phyloP scores from a whole-genome alignment of 2,113 vertebrate genomes.

The Boulengeromyrus knoepffleri region DNA sequence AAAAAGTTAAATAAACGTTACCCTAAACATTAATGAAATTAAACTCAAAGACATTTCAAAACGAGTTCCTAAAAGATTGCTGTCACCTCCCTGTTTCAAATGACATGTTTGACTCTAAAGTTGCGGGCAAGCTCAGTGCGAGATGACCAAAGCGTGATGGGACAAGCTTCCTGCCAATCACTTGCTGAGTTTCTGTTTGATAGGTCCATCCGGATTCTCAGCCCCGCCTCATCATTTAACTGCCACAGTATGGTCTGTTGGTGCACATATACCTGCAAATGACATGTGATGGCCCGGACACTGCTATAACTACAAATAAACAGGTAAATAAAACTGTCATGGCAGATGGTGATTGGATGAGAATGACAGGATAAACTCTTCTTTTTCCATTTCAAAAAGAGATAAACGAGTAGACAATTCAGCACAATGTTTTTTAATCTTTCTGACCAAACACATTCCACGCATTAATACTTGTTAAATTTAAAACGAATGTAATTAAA shows the following conservation, averaged over 20 bases:
- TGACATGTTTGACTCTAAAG: constrained; percentile 12
- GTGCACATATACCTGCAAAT: constrained; percentile 36
- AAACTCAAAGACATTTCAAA: constrained; percentile 54
- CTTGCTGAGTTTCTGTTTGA: constrained; percentile 39
- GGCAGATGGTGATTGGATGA: constrained; percentile 66
- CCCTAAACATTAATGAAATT: constrained; percentile 59
- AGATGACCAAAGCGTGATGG: constrained; percentile 18
- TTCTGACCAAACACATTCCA: constrained; percentile 83
- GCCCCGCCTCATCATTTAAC: constrained; percentile 33
- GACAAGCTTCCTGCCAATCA: constrained; percentile 40
- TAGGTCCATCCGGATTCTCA: constrained; percentile 43
- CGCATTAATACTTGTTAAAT: constrained; percentile 81
- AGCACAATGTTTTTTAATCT: constrained; percentile 74
- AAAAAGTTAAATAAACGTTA: constrained; percentile 65
- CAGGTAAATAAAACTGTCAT: constrained; percentile 57
- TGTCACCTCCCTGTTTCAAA: constrained; percentile 25
- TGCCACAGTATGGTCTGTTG: constrained; percentile 39
- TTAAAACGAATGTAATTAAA: constrained; percentile 68
- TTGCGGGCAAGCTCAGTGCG: not conserved
- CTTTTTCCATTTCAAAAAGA: constrained; percentile 65
- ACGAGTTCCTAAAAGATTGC: constrained; percentile 44
- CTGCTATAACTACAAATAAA: constrained; percentile 58
- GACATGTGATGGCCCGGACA: constrained; percentile 53
- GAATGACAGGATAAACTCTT: constrained; percentile 74
- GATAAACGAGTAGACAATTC: constrained; percentile 71